Evolutionary conservation across 2,888 invertebrate species (phyloP), one percentile per base, ranked within the genome.

Genomic region (Imbricaverruca yamaguchii): DNA sequence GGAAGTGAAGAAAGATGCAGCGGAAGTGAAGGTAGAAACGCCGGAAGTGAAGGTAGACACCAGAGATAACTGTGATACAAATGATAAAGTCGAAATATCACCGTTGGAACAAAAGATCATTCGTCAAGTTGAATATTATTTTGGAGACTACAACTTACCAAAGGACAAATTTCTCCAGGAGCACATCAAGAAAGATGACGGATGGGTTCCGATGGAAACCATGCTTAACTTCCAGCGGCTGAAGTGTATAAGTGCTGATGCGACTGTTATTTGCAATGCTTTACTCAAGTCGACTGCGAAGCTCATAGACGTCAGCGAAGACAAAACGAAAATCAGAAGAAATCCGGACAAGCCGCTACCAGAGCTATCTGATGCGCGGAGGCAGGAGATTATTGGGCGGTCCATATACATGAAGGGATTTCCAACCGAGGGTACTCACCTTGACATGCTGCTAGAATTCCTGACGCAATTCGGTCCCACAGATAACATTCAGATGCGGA

Each of bases 81-180:
- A 59, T 11, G 59, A 11, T 59, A 15, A 59, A 59, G 11, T 15
- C 15, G 59, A 59, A 39, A 39, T 39, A 39, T 74, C 74, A 18
- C 11, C 10, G 0, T 8, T 91, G 81, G 92, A 92, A 82, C 87
- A 87, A 81, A 89, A 90, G 81, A 92, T 93, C 79, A 91, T 93
- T 83, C 90, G 90, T 10, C 93, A 93, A 87, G 89, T 85, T 25
- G 85, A 85, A 91, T 92, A 91, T 86, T 92, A 91, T 86, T 94
- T 94, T 89, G 97, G 98, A 80, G 95, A 99, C 87, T 90, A 93
- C 10, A 99, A 99, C 88, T 89, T 99, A 81, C 92, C 93, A 0
- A 91, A 93, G 82, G 98, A 99, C 87, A 96, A 94, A 87, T 99
- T 98, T 87, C 89, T 99, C n/a, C 91, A 92, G 85, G 94, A 94